Percentiles rank a stretch among this genome's conserved stretches.
These are phyloP conservation scores for Eulacestoma nigropectus DNA, from an alignment of 2,113 vertebrate species.

Conservation along the genomic window DNA sequence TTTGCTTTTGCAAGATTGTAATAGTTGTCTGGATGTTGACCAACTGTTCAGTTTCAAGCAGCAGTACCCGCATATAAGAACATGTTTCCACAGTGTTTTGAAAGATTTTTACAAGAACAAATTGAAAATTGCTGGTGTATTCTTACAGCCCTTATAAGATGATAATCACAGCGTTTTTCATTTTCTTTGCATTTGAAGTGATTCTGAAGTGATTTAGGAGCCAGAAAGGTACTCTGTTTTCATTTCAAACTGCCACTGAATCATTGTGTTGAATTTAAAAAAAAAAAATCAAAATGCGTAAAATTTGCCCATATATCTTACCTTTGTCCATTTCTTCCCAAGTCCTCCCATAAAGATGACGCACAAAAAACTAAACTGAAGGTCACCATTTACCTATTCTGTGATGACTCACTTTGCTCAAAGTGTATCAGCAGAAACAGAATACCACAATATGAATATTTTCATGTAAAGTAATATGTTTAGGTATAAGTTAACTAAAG, in stretches of 20 bases:
- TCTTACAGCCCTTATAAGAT: neutral
- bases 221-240: neutral
- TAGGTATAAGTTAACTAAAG: neutral
- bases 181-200: neutral
- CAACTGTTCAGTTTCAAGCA: constrained; percentile 29
- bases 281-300: neutral
- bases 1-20: constrained; percentile 60
- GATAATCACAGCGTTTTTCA: neutral
- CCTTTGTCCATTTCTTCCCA: neutral
- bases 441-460: neutral
- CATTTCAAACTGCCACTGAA: neutral
- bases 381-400: neutral
- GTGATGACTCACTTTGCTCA: neutral
- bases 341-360: neutral
- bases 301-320: neutral
- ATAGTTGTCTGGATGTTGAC: constrained; percentile 54
- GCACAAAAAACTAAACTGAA: neutral
- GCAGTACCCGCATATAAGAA: constrained; percentile 51
- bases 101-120: neutral
- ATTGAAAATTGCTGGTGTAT: neutral
- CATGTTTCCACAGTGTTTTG: constrained; percentile 12
- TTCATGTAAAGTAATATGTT: neutral
- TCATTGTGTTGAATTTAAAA: neutral
- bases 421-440: neutral
- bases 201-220: neutral